Evolutionary conservation across 2,113 vertebrate genomes (phyloP).

Genomic region (Amphilophus citrinellus): DNA sequence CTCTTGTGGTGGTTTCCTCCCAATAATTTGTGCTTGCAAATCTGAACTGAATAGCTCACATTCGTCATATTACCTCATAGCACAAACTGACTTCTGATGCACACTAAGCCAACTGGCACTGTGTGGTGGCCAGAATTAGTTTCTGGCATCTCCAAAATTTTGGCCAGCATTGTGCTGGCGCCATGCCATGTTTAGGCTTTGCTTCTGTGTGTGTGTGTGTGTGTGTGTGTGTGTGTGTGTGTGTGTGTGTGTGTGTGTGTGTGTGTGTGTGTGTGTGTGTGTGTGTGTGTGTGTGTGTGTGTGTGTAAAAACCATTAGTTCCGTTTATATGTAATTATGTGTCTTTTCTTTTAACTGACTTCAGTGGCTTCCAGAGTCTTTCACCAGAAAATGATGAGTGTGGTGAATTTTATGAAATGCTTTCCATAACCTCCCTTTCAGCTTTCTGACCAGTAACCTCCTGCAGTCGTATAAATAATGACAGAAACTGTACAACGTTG

Average conservation of each 20-base stretch:
- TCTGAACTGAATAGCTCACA: slow-evolving; percentile 53
- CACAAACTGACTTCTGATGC: slow-evolving; percentile 27
- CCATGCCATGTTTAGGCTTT: slow-evolving; percentile 10
- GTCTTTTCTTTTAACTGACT: not conserved
- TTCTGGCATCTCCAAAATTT: slow-evolving; percentile 60
- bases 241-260: not conserved
- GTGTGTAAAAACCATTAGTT: slow-evolving; percentile 34
- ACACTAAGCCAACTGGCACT: slow-evolving; percentile 57
- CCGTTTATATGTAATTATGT: slow-evolving; percentile 10
- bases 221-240: not conserved
- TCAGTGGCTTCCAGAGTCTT: not conserved
- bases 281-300: not conserved
- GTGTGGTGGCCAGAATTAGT: slow-evolving; percentile 47
- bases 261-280: too few relatives aligned
- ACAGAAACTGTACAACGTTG: not conserved
- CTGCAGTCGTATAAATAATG: not conserved
- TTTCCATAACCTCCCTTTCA: not conserved
- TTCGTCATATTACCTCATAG: slow-evolving; percentile 76
- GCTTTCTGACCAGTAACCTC: not conserved
- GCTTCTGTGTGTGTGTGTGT: not conserved
- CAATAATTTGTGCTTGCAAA: slow-evolving; percentile 46
- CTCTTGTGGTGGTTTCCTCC: slow-evolving; percentile 43
- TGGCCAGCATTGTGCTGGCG: slow-evolving; percentile 36
- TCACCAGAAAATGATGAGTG: not conserved
- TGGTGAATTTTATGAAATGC: not conserved